Evolutionary conservation across 2,888 invertebrate genomes (phyloP), one percentile per base, ranked within the genome.

Genomic region (Flexamia atlantica): DNA sequence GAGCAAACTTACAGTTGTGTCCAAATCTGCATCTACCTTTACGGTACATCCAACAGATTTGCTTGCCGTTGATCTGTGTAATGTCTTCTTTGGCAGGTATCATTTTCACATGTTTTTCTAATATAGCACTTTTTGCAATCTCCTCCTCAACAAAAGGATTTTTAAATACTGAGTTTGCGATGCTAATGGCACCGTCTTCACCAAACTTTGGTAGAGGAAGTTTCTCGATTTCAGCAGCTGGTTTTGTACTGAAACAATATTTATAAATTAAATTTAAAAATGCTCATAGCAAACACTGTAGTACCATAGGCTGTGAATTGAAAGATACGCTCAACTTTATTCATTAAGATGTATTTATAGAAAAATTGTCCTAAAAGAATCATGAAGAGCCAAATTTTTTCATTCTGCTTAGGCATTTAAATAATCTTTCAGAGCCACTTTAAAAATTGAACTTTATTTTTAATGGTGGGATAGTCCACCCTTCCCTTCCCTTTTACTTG

Each of bases 21-120:
- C 98, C 98, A 90, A 97, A 97, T 80, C 97, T 93, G 89, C 98
- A 98, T 40, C 95, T 93, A 0, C 98, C 97, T 89, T 97, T 97
- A 50, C 97, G 92, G 89, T 97, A 97, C 90, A 97, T 98, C 96
- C 97, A 98, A 90, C 98, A 98, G 85, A 98, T 95, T 89, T 95
- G 96, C 88, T 95, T 96, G 0, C 97, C 97, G 89, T 97, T 97
- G 87, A 96, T 96, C 90, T 94, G 94, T 88, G 94, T 93, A n/a
- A 94, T 93, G 89, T 94, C 94, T 86, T 94, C 94, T 89, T 94
- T 94, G 86, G 91, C 91, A 14, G 92, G 93, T 88, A 95, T 97
- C 97, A 98, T 97, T 92, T 97, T 97, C 0, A 98, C 97, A 90
- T 98, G 98, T 88, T 96, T 96, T 88, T 98, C 97, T 68, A 98